These are phyloP conservation scores for Prunella himalayana DNA, from an alignment of 2,113 vertebrate genomes.

Conservation along the genomic window DNA sequence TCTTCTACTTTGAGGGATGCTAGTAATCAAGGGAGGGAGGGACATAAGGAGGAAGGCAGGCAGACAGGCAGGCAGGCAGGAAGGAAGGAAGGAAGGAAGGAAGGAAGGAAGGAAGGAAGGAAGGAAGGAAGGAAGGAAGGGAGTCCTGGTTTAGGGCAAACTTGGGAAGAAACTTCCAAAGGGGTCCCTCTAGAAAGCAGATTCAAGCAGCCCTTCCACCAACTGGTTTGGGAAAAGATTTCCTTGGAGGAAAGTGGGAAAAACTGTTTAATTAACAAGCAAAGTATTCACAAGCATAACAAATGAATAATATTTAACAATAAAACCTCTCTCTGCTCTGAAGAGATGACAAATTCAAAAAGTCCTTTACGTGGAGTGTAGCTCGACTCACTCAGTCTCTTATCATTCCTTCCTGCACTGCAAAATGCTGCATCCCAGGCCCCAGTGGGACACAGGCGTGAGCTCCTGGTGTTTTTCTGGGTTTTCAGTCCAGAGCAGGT, in stretches of 20 bases:
- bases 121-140: too few relatives aligned
- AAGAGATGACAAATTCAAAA: neutral
- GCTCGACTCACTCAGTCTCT: neutral
- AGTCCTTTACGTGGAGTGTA: rapidly evolving
- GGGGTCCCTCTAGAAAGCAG: neutral
- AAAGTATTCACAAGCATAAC: neutral
- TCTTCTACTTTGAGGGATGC: neutral
- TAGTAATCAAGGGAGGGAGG: neutral
- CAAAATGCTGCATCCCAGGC: rapidly evolving
- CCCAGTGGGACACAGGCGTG: neutral
- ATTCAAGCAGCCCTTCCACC: neutral
- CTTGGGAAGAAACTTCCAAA: neutral
- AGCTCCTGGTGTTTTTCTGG: neutral
- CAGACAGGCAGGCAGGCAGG: neutral
- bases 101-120: neutral
- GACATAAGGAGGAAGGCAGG: neutral
- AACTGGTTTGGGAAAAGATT: neutral
- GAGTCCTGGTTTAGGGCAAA: neutral
- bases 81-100: neutral
- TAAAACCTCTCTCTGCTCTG: neutral
- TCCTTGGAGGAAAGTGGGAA: neutral
- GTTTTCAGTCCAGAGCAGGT: neutral
- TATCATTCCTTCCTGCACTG: neutral
- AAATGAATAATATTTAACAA: too few relatives aligned
- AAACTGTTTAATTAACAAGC: neutral